Conservation (phyloP, 2,113 vertebrate genomes). For the Gobius niger region DNA sequence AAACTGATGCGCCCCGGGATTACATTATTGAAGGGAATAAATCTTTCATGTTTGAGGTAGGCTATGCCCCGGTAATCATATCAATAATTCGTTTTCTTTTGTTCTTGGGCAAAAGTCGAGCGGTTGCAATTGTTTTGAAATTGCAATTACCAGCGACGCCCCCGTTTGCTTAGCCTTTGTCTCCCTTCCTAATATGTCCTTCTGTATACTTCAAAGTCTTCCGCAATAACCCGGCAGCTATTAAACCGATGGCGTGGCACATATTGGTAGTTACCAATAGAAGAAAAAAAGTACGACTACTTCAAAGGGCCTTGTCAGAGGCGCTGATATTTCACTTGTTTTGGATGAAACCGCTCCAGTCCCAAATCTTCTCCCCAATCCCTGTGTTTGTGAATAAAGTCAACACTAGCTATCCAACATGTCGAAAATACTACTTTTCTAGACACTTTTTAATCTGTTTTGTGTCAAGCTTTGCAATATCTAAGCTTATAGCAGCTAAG, state of each 20-base stretch:
- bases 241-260: slow-evolving; percentile 46
- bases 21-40: slow-evolving; percentile 65
- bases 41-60: slow-evolving; percentile 76
- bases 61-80: slow-evolving; percentile 74
- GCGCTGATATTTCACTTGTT: slow-evolving; percentile 61
- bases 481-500: slow-evolving; percentile 70
- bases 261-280: slow-evolving; percentile 30
- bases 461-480: slow-evolving; percentile 67
- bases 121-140: slow-evolving; percentile 65
- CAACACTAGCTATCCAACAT: slow-evolving; percentile 62
- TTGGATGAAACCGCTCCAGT: slow-evolving; percentile 50
- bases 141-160: slow-evolving; percentile 70
- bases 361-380: slow-evolving; percentile 56
- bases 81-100: slow-evolving; percentile 76
- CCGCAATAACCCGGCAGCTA: slow-evolving; percentile 59
- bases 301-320: slow-evolving; percentile 61
- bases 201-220: slow-evolving; percentile 67
- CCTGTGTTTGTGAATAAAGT: slow-evolving; percentile 65
- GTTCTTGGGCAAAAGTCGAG: slow-evolving; percentile 70
- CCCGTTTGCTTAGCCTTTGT: slow-evolving; percentile 59
- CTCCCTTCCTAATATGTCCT: slow-evolving; percentile 53
- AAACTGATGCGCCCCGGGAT: slow-evolving; percentile 77
- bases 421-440: slow-evolving; percentile 60
- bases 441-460: slow-evolving; percentile 68
- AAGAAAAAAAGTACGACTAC: slow-evolving; percentile 51